These are phyloP conservation scores for Laupala kohalensis DNA, from an alignment of 1,140 invertebrate genomes.

Conservation along the genomic window DNA sequence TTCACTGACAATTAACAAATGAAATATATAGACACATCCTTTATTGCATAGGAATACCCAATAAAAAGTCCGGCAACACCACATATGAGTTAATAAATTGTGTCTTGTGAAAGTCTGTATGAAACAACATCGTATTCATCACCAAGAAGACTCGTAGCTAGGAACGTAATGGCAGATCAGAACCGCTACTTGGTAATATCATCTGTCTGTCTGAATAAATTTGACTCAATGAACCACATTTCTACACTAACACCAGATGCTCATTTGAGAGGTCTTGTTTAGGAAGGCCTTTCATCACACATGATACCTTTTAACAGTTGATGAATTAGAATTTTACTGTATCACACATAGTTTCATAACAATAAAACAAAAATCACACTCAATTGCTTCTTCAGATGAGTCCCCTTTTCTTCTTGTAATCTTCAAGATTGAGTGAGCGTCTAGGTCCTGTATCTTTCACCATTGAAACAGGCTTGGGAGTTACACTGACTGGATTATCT, in stretches of 20 bases:
- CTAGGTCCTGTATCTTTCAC: conserved; percentile 69
- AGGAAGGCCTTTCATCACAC: neutral
- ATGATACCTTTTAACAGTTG: neutral
- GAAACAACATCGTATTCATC: no score
- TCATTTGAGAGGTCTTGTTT: neutral
- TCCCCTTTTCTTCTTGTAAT: conserved; percentile 92
- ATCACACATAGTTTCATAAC: neutral
- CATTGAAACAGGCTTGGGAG: conserved; percentile 56
- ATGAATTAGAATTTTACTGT: neutral
- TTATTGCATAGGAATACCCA: neutral
- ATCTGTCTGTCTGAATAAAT: no score
- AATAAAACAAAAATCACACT: neutral
- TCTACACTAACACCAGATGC: neutral
- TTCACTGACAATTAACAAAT: no score
- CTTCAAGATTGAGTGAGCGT: conserved; percentile 85
- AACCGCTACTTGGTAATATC: no score
- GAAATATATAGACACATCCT: neutral
- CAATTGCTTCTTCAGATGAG: conserved; percentile 58
- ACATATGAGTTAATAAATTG: no score
- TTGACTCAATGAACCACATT: neutral
- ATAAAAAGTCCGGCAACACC: no score
- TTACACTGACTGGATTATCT: conserved; percentile 56
- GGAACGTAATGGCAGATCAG: no score
- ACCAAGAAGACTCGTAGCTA: no score
- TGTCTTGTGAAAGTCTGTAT: no score